Evolutionary conservation across 1,140 invertebrate genomes (phyloP).

Genomic region (Cylas formicarius): DNA sequence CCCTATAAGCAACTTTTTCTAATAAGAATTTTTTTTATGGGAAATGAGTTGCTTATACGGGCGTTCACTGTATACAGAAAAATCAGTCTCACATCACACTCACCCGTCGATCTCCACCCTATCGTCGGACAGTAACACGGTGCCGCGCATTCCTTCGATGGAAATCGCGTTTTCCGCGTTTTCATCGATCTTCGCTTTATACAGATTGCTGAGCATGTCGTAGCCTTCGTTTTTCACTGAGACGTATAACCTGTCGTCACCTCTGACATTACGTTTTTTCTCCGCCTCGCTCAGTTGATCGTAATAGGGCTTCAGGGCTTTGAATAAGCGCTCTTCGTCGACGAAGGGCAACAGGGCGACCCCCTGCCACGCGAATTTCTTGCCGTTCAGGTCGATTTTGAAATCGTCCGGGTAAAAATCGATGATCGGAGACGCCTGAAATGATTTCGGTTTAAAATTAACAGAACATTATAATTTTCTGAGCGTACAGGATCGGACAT

Average conservation of each 20-base stretch:
- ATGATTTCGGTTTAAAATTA: slow-evolving; percentile 6
- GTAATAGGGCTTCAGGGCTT: slow-evolving; percentile 78
- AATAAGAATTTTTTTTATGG: too few relatives aligned
- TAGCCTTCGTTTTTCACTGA: slow-evolving; percentile 59
- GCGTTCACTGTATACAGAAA: too few relatives aligned
- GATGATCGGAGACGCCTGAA: slow-evolving; percentile 86
- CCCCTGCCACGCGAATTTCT: slow-evolving; percentile 99
- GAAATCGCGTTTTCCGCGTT: slow-evolving; percentile 48
- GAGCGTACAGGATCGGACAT: slow-evolving; percentile 84
- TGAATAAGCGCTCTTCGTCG: slow-evolving; percentile 86
- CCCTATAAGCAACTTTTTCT: slow-evolving; percentile 4
- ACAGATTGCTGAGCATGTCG: slow-evolving; percentile 62
- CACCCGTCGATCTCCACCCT: slow-evolving; percentile 58
- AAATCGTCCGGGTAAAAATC: slow-evolving; percentile 99
- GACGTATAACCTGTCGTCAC: slow-evolving; percentile 77
- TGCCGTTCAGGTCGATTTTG: slow-evolving; percentile 98
- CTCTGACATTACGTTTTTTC: slow-evolving; percentile 63
- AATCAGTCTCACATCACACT: too few relatives aligned
- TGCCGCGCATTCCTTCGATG: slow-evolving; percentile 68
- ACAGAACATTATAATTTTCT: slow-evolving; percentile 10
- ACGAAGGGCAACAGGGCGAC: slow-evolving; percentile 97
- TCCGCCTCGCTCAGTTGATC: slow-evolving; percentile 72
- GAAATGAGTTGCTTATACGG: too few relatives aligned
- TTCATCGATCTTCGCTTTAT: slow-evolving; percentile 48
- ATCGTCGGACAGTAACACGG: slow-evolving; percentile 61